phyloP scores from a whole-genome alignment of 2,888 invertebrate genomes.

The Polydrusus pterygomalis region DNA sequence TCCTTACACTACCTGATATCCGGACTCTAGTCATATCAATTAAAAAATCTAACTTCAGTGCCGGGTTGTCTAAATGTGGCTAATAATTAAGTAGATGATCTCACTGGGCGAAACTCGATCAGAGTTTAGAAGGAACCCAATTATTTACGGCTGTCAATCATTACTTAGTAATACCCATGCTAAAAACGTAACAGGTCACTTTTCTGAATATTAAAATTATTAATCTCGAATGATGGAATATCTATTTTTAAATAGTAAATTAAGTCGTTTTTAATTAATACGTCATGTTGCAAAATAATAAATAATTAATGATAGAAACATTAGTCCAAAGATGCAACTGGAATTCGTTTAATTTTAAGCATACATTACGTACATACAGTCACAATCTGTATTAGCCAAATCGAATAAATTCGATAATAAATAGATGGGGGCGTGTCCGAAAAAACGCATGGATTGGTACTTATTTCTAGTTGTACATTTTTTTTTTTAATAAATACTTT shows the following conservation, averaged over 20 bases:
- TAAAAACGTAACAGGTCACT: slow-evolving; percentile 28
- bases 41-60: too few relatives aligned
- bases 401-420: too few relatives aligned
- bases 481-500: too few relatives aligned
- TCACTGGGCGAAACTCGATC: slow-evolving; percentile 40
- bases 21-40: too few relatives aligned
- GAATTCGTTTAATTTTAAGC: not conserved
- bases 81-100: slow-evolving; percentile 33
- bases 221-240: slow-evolving; percentile 32
- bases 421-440: too few relatives aligned
- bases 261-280: slow-evolving; percentile 22
- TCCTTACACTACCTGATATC: too few relatives aligned
- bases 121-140: slow-evolving; percentile 25
- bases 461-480: too few relatives aligned
- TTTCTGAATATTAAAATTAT: slow-evolving; percentile 33
- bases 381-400: too few relatives aligned
- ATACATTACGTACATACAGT: not conserved
- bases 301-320: slow-evolving; percentile 5
- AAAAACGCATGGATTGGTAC: too few relatives aligned
- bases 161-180: slow-evolving; percentile 18
- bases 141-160: slow-evolving; percentile 46
- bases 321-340: not conserved
- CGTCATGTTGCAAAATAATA: slow-evolving; percentile 1
- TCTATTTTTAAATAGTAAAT: slow-evolving; percentile 37
- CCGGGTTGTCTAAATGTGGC: too few relatives aligned